phyloP scores from a whole-genome alignment of 2,797 vertebrate genomes.

The Microtus agrestis region DNA sequence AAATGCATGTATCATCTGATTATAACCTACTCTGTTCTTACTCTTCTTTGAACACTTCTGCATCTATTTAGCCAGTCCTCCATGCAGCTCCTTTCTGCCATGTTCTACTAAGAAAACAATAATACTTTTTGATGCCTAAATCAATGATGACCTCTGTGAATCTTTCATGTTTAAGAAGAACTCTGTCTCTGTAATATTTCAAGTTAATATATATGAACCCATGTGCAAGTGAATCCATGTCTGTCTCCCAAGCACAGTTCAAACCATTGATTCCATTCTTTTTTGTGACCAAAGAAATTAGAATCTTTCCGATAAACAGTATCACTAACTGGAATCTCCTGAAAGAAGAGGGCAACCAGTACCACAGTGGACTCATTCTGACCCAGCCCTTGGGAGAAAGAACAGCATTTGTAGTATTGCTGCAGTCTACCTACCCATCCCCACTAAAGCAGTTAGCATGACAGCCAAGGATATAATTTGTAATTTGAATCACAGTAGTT shows the following conservation, averaged over 20 bases:
- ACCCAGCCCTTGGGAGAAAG: not conserved
- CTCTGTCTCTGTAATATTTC: not conserved
- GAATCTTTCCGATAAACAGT: not conserved
- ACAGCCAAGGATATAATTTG: not conserved
- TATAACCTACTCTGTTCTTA: not conserved
- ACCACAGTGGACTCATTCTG: not conserved
- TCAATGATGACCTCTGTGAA: not conserved
- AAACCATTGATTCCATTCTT: not conserved
- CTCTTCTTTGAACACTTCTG: not conserved
- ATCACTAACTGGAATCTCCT: not conserved
- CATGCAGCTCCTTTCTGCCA: not conserved
- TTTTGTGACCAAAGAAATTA: not conserved
- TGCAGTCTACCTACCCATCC: not conserved
- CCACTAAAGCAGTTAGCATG: not conserved
- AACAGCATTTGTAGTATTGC: not conserved
- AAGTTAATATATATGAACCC: not conserved
- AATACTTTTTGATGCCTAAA: not conserved
- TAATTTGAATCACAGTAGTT: not conserved
- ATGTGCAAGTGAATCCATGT: not conserved
- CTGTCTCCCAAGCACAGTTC: not conserved
- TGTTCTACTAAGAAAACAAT: slow-evolving; percentile 28
- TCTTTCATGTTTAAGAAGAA: slow-evolving; percentile 32
- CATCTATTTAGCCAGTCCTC: not conserved
- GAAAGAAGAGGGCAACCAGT: not conserved
- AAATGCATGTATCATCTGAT: not conserved